Base-by-base conservation (phyloP, 2,113 vertebrate species). In the Malurus melanocephalus region DNA sequence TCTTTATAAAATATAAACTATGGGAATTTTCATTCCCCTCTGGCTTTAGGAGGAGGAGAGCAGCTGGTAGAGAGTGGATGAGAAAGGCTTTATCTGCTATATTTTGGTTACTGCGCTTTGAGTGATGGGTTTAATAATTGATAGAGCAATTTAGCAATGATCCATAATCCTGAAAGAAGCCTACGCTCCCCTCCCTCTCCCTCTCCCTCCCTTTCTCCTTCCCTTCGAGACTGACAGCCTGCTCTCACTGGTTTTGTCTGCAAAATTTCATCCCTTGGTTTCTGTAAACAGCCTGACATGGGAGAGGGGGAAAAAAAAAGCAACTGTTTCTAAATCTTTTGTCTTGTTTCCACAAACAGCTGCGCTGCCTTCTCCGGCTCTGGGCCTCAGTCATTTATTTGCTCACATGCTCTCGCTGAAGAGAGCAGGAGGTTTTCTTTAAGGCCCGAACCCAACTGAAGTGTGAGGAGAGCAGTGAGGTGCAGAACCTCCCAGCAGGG, bases 101-200 rank as follows among this genome's bases (percentile, higher is more conserved):
- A 89, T 93, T 95, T 95, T 91, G 92, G 93, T 96, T 94, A 89
- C 94, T 93, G 86, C 0, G 11, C 87, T 86, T 93, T 94, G 90
- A 94, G 75, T 94, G 89, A 93, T 92, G 88, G 91, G 91, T 94
- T 93, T 95, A 93, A 92, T 96, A 95, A 96, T 93, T 93, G 95
- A 96, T 94, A 95, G 93, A 94, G 92, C 88, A 95, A 90, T 93
- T 93, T 95, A 92, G 90, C 87, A 93, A 91, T 96, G 96, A 93
- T 95, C 93, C 88, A 92, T 94, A 96, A 94, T 94, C 87, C 91
- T 66, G 68, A 94, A 95, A 92, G 80, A 94, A 90, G 72, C 73
- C 77, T 89, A 66, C 28, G 7, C 77, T 94, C 64, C 89, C 65
- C 86, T 59, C 67, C 60, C 48, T 83, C 81, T 57, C 56, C 48